phyloP scores from a whole-genome alignment of 2,888 invertebrate genomes.

The Nomada fabriciana region DNA sequence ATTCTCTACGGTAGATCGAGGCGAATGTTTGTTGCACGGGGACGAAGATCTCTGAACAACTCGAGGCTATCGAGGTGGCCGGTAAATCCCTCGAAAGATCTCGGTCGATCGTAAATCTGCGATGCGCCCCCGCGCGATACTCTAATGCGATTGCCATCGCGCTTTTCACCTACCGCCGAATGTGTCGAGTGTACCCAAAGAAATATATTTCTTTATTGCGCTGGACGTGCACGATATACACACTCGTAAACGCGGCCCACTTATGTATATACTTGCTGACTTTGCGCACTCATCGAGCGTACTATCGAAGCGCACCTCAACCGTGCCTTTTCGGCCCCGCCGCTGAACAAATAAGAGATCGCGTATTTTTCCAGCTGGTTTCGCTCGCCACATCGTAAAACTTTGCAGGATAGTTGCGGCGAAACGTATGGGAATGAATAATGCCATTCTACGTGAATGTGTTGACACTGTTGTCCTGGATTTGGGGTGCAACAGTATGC shows the following conservation, averaged over 20 bases:
- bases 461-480: too few relatives aligned
- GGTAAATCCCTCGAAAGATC: slow-evolving; percentile 34
- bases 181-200: slow-evolving; percentile 34
- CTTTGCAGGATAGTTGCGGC: too few relatives aligned
- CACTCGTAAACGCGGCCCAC: slow-evolving; percentile 51
- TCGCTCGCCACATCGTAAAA: neutral
- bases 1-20: too few relatives aligned
- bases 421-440: too few relatives aligned
- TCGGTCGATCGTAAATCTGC: slow-evolving; percentile 61
- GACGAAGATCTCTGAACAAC: slow-evolving; percentile 11
- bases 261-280: slow-evolving; percentile 29
- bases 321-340: neutral
- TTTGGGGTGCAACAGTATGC: too few relatives aligned
- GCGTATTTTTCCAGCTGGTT: neutral
- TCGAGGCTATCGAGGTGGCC: slow-evolving; percentile 38
- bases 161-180: slow-evolving; percentile 57
- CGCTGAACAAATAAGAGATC: neutral
- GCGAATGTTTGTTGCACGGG: neutral
- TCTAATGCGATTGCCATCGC: slow-evolving; percentile 60
- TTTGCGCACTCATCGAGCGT: slow-evolving; percentile 22
- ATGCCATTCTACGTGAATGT: too few relatives aligned
- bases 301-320: slow-evolving; percentile 5
- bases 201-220: slow-evolving; percentile 53
- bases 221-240: slow-evolving; percentile 16
- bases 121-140: slow-evolving; percentile 67